Conservation (phyloP, 2,888 invertebrate species). For the Drosophila setosimentum region DNA sequence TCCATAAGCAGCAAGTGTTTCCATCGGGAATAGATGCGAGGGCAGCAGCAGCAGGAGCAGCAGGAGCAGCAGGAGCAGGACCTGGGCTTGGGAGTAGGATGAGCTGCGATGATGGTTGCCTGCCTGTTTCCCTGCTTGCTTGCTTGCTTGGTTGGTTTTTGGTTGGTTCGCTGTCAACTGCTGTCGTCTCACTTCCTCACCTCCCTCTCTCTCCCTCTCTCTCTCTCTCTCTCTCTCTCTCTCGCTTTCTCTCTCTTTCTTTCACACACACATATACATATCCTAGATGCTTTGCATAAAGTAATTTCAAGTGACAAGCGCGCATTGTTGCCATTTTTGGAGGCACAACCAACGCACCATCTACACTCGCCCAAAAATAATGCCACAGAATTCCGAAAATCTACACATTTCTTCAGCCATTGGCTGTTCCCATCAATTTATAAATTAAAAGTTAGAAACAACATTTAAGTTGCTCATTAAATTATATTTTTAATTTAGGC, state of each 20-base stretch:
- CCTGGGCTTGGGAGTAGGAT: conserved; percentile 27
- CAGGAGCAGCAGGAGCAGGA: conserved; percentile 3
- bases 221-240: background rate
- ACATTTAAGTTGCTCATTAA: background rate
- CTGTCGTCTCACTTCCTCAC: conserved; percentile 22
- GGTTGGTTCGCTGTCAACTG: conserved; percentile 47
- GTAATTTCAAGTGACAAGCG: conserved; percentile 68
- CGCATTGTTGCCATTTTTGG: conserved; percentile 63
- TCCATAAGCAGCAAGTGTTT: conserved; percentile 68
- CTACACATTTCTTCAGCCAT: background rate
- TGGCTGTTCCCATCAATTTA: background rate
- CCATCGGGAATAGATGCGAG: conserved; percentile 46
- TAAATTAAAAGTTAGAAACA: background rate
- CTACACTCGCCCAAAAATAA: conserved; percentile 1
- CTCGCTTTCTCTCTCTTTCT: background rate
- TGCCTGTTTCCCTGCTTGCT: conserved; percentile 10
- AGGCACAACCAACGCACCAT: conserved; percentile 26
- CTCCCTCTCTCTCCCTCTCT: background rate
- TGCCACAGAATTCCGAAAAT: background rate
- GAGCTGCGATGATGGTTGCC: conserved; percentile 43
- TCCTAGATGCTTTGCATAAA: conserved; percentile 60
- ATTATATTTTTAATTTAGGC: no score
- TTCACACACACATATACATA: conserved; percentile 1
- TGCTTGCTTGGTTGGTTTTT: conserved; percentile 15
- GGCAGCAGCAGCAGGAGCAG: background rate